Evolutionary conservation across 2,113 vertebrate species (phyloP), one percentile per base, ranked within the genome.

Genomic region (Morone chrysops): DNA sequence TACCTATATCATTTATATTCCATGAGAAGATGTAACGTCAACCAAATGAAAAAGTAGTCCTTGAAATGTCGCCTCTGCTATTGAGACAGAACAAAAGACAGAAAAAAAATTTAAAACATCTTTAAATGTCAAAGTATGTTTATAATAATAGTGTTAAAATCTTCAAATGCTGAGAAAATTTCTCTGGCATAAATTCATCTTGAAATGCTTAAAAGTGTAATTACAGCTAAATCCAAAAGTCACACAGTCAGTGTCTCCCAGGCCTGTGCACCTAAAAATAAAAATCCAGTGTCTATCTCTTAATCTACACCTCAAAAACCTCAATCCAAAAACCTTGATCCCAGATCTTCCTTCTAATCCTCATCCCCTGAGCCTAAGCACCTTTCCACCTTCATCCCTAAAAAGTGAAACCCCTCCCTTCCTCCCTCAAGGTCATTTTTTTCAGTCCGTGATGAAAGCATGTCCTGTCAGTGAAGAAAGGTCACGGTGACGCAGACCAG

Each of bases 381-480:
- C n/a, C 65, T 62, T 66, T 65, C 31, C 71, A 67, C 56, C 69
- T 59, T 66, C 25, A 75, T 48, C 45, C 50, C 18, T 74, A 25
- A 45, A 67, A 47, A 68, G 70, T 59, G 48, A 65, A 77, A 40
- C 16, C 9, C 73, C 56, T 57, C 65, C 25, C 53, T 5, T 45
- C 75, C 38, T 53, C 18, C 51, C 31, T 81, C 43, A 38, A 78
- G 72, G 61, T 70, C 48, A 53, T 62, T 70, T 48, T 70, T 48
- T 57, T 67, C 84, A 65, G 61, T 20, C 47, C 2, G 41, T 17
- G 45, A 75, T 87, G 81, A 85, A 89, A 85, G 79, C 78, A 2
- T 20, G 8, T 77, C 36, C 74, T 69, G 81, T 84, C 82, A 69
- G 66, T 65, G 53, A 31, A 14, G 31, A 87, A 65, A 89, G 87